Percentiles rank a stretch among this genome's conserved stretches.
Conservation (phyloP, 2,888 invertebrate genomes). For the Molanna angustata region DNA sequence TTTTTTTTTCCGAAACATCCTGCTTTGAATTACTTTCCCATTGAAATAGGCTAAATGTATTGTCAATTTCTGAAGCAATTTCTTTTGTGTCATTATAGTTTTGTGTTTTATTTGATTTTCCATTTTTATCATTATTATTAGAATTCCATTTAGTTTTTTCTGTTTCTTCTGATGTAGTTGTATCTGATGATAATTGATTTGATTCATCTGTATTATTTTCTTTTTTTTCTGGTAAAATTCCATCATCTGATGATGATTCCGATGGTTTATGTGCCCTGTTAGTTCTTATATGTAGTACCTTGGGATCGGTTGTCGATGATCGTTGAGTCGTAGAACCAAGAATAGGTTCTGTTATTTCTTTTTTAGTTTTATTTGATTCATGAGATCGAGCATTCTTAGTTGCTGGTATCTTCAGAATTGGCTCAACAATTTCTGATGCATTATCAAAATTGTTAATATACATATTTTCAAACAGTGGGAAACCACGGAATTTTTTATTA, state of each 20-base stretch:
- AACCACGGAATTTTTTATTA: constrained; percentile 41
- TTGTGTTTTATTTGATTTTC: constrained; percentile 44
- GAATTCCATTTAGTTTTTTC: constrained; percentile 22
- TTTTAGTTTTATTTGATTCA: constrained; percentile 41
- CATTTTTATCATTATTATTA: constrained; percentile 24
- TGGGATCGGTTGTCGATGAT: constrained; percentile 1
- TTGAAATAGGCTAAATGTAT: constrained; percentile 31
- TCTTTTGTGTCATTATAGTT: constrained; percentile 40
- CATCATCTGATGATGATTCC: constrained; percentile 12
- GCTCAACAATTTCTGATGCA: constrained; percentile 68
- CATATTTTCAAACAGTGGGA: constrained; percentile 25
- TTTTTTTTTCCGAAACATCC: constrained; percentile 30
- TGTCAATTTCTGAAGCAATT: constrained; percentile 21
- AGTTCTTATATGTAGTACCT: constrained; percentile 17
- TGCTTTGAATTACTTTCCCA: constrained; percentile 30
- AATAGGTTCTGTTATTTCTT: constrained; percentile 67
- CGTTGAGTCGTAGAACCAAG: constrained; percentile 46
- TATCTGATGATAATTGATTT: constrained; percentile 39
- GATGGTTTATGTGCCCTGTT: constrained; percentile 26
- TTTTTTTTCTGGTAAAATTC: constrained; percentile 10
- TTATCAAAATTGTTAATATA: constrained; percentile 36
- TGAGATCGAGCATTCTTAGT: constrained; percentile 55
- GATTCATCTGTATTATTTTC: constrained; percentile 7
- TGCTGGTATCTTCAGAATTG: constrained; percentile 63
- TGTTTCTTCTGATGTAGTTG: constrained; percentile 35